These are phyloP conservation scores for Protonemura montana DNA, from an alignment of 2,888 invertebrate genomes.

Conservation along the genomic window DNA sequence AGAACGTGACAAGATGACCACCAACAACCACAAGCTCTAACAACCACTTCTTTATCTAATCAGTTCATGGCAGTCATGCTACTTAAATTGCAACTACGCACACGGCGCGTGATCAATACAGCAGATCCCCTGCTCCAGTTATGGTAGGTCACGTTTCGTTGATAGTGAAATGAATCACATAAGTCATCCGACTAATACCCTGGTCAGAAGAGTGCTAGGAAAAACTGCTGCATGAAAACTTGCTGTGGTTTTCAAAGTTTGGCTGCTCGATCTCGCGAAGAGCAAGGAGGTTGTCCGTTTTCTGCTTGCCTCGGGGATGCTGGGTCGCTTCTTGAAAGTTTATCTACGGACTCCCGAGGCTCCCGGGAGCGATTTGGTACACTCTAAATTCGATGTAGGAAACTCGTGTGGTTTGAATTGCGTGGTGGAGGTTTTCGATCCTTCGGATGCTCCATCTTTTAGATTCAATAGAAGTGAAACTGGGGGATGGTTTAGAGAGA, in stretches of 20 bases:
- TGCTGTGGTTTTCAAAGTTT: neutral
- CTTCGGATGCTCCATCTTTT: no score
- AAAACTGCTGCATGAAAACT: neutral
- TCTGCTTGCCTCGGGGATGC: neutral
- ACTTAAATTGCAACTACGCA: neutral
- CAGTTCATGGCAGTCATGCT: neutral
- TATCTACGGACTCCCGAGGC: neutral
- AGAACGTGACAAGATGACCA: no score
- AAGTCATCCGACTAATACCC: neutral
- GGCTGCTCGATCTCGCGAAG: neutral
- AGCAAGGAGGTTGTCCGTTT: neutral
- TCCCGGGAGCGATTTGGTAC: conserved; percentile 1
- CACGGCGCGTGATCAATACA: neutral
- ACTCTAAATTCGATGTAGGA: neutral
- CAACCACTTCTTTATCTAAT: neutral
- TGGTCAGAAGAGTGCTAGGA: neutral
- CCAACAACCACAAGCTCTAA: no score
- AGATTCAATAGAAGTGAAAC: no score
- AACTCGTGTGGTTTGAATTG: no score
- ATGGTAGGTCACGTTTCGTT: neutral
- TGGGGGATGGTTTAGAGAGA: no score
- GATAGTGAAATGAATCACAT: neutral
- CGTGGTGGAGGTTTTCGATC: no score
- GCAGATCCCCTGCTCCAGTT: neutral
- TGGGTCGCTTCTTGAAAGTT: neutral